Evolutionary conservation across 2,888 invertebrate species (phyloP).

Genomic region (Osmoderma eremita): DNA sequence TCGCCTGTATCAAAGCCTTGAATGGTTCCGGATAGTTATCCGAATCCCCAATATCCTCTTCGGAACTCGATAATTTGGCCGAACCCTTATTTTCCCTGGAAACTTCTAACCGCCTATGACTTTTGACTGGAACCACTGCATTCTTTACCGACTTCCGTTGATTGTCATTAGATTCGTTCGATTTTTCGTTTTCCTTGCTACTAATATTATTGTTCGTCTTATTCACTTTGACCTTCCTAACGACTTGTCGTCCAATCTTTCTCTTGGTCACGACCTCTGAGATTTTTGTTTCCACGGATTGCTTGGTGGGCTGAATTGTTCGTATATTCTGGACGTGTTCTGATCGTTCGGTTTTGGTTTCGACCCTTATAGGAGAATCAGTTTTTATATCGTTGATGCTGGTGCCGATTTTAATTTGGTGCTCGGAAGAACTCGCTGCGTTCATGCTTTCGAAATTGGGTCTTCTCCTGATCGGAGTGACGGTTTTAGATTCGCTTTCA

Average conservation of each 20-base stretch:
- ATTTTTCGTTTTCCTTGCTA: constrained; percentile 39
- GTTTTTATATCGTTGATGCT: constrained; percentile 47
- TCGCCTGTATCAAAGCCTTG: constrained; percentile 72
- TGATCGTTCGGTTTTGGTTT: constrained; percentile 51
- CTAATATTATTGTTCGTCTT: constrained; percentile 17
- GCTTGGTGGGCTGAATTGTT: constrained; percentile 49
- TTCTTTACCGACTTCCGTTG: constrained; percentile 37
- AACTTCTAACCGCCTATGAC: constrained; percentile 53
- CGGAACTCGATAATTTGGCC: constrained; percentile 47
- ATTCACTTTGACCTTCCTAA: constrained; percentile 41
- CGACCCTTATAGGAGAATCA: constrained; percentile 40
- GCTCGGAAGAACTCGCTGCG: constrained; percentile 53
- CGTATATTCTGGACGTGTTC: constrained; percentile 27
- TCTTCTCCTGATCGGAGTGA: constrained; percentile 44
- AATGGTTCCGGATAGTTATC: constrained; percentile 75
- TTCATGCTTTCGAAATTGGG: constrained; percentile 47
- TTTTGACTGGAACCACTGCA: constrained; percentile 46
- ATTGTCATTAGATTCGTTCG: constrained; percentile 41
- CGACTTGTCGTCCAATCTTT: constrained; percentile 50
- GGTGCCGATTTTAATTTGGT: constrained; percentile 50
- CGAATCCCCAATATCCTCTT: constrained; percentile 69
- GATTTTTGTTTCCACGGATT: constrained; percentile 58
- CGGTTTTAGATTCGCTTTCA: constrained; percentile 58
- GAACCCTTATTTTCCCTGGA: constrained; percentile 47
- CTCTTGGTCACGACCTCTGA: constrained; percentile 59